Evolutionary conservation across 2,113 vertebrate genomes (phyloP).

Genomic region (Calyptomena viridis): DNA sequence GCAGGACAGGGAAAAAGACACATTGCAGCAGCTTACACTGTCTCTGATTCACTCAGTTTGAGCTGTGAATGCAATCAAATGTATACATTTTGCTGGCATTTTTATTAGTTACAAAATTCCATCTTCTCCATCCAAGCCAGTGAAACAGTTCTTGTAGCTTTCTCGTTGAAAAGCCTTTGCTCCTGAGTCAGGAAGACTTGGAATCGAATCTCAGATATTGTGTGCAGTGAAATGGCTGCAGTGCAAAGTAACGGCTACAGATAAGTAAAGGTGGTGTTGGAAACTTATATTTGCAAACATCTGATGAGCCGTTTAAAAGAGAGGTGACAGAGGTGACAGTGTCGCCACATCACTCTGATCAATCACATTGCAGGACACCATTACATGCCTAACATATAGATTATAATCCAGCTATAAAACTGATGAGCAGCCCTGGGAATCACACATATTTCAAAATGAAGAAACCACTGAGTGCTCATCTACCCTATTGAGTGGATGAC

Average conservation of each 20-base stretch:
- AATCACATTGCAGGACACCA: not conserved
- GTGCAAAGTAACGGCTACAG: not conserved
- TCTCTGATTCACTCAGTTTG: conserved; percentile 9
- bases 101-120: conserved; percentile 10
- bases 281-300: not conserved
- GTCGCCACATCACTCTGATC: not conserved
- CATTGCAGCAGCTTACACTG: not conserved
- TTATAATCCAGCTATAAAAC: not conserved
- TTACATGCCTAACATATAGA: not conserved
- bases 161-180: not conserved
- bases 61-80: not conserved
- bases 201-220: not conserved
- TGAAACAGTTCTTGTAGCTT: not conserved
- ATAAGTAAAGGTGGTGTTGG: not conserved
- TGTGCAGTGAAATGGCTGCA: not conserved
- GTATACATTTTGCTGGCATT: not conserved
- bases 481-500: not conserved
- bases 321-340: not conserved
- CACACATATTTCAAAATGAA: not conserved
- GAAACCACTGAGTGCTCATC: not conserved
- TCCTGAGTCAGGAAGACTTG: not conserved
- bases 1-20: not conserved
- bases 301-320: not conserved
- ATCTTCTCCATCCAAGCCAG: not conserved
- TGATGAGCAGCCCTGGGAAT: not conserved